Conservation (phyloP, 2,113 vertebrate genomes). For the Dipodomys merriami region DNA sequence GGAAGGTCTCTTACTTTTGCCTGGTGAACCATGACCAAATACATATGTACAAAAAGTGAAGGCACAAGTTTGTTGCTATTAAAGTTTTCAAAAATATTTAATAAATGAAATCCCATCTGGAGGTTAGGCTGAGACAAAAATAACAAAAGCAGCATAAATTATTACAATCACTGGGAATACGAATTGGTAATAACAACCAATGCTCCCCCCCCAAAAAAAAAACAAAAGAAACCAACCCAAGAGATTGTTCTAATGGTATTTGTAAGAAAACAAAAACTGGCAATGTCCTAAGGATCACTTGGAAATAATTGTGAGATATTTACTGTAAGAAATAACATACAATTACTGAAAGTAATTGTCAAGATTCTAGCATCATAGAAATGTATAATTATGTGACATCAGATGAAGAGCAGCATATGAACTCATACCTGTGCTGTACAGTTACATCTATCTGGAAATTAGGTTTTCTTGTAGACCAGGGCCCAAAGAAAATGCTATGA, state of each 20-base stretch:
- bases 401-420: neutral
- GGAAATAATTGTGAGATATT: slow-evolving; percentile 8
- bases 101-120: neutral
- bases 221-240: neutral
- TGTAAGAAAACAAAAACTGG: slow-evolving; percentile 5
- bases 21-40: slow-evolving; percentile 1
- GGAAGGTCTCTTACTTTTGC: too few species aligned
- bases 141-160: slow-evolving; percentile 2
- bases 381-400: neutral
- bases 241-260: neutral
- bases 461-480: neutral
- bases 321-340: neutral
- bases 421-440: neutral
- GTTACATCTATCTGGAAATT: neutral
- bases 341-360: neutral
- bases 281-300: slow-evolving; percentile 34
- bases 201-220: neutral
- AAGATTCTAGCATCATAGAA: neutral
- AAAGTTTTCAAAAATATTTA: neutral
- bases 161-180: neutral
- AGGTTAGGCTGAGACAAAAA: slow-evolving; percentile 2
- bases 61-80: neutral
- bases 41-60: neutral
- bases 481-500: neutral
- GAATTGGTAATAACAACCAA: slow-evolving; percentile 24